Base-by-base conservation (phyloP, 2,888 invertebrate species). In the Sialis fuliginosa region DNA sequence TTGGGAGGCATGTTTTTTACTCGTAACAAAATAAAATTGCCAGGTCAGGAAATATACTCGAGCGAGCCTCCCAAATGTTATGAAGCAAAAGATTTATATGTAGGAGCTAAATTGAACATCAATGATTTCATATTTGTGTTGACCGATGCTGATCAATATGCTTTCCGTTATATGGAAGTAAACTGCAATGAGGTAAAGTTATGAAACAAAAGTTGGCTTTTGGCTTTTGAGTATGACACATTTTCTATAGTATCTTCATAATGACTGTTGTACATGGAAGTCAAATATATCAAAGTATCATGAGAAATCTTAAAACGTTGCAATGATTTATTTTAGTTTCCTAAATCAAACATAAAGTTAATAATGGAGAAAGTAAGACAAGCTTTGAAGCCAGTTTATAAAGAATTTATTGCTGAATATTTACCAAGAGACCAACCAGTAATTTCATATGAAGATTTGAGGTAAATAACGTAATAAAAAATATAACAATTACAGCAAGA, bases 151-250 rank as follows among this genome's bases (percentile, higher is more conserved):
- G 93, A 95, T 60, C 83, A 87, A 57, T 93, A 87, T 58, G 85
- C 89, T 0, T 64, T 91, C 44, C 73, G 81, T 40, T 92, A 87
- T 58, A 82, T 92, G 90, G 92, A 93, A 62, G 59, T 80, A 6
- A 72, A 89, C 62, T 68, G 76, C 48, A 65, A 74, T 48, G 75
- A 86, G 73, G 89, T 87, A 58, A 22, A 22, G 2, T 22, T 22
- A 22, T n/a, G n/a, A n/a, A n/a, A n/a, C n/a, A n/a, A 4, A 22
- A 22, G 2, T 22, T 22, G 2, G 4, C 4, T 22, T 22, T 22
- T 22, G 22, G 22, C 22, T 22, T 22, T 4, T 35, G 35, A 35
- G 10, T 9, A 9, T 35, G 10, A 35, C 35, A 10, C 35, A 4
- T 9, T 35, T 35, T 10, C 35, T 9, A 35, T 10, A 2, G 10